These are phyloP conservation scores for Etheostoma spectabile DNA, from an alignment of 2,113 vertebrate genomes.

Conservation along the genomic window DNA sequence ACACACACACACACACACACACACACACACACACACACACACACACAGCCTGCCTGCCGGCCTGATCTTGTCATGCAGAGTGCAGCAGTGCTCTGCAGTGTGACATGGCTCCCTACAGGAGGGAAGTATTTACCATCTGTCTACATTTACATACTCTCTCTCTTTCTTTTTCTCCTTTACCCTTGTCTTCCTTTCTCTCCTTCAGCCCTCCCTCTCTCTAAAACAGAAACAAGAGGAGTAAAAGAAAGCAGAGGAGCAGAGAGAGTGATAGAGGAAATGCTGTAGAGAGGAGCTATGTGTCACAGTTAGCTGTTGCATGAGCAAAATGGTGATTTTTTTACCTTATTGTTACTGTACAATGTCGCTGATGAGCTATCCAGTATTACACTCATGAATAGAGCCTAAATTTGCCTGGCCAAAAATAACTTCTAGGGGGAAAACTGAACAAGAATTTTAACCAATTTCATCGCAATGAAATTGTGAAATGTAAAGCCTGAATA, in stretches of 20 bases:
- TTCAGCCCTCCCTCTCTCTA: conserved; percentile 7
- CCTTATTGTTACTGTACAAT: not conserved
- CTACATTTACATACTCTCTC: conserved; percentile 43
- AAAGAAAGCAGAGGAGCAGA: not conserved
- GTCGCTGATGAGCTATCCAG: not conserved
- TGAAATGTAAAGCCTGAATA: not conserved
- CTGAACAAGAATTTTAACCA: not conserved
- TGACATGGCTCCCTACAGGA: conserved; percentile 68
- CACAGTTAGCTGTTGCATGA: conserved; percentile 14
- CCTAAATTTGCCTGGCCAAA: not conserved
- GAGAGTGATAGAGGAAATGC: not conserved
- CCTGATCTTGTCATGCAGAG: conserved; percentile 64
- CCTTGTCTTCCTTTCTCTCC: conserved; percentile 21
- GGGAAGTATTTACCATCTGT: conserved; percentile 69
- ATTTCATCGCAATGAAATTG: not conserved
- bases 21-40: conserved; percentile 21
- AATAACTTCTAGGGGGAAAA: not conserved
- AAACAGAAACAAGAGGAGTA: conserved; percentile 17
- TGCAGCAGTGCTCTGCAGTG: conserved; percentile 66
- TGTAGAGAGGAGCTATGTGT: conserved; percentile 5
- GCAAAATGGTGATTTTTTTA: not conserved
- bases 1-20: conserved; percentile 26
- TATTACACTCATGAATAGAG: not conserved
- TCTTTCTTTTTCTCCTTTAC: conserved; percentile 36
- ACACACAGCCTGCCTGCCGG: conserved; percentile 37